Evolutionary conservation across 37 sponge, comb jelly and placozoan genomes (phyloP).

Genomic region (Hormiphora californensis): DNA sequence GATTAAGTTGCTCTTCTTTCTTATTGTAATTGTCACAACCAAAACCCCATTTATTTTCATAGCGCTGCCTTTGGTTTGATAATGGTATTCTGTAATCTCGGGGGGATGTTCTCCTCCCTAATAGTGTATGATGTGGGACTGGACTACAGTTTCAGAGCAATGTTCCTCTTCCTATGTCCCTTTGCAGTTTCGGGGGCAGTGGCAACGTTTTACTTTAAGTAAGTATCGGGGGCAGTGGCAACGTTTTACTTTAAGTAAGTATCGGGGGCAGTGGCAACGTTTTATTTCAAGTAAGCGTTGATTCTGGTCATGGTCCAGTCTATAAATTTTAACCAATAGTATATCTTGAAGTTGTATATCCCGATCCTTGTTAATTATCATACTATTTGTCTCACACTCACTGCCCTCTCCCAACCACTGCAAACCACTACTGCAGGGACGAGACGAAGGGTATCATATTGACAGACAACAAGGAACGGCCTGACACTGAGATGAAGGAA

Average conservation of each 20-base stretch:
- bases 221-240: background rate
- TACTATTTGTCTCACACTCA: no score
- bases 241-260: slow-evolving; percentile 4
- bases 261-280: background rate
- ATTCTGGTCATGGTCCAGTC: no score
- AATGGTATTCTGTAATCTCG: background rate
- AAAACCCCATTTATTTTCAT: background rate
- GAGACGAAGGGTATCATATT: background rate
- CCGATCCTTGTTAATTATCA: no score
- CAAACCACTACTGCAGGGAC: background rate
- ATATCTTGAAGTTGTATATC: no score
- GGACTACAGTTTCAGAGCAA: slow-evolving; percentile 29
- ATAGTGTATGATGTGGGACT: slow-evolving; percentile 7
- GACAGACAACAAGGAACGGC: background rate
- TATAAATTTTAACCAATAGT: no score
- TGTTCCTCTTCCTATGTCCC: slow-evolving; percentile 5
- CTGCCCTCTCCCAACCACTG: no score
- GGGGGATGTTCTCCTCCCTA: background rate
- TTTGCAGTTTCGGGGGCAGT: background rate
- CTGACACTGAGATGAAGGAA: background rate
- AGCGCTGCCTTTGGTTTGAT: background rate
- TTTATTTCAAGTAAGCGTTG: background rate
- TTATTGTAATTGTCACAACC: no score
- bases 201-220: background rate
- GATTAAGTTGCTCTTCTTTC: no score